Evolutionary conservation across 2,113 vertebrate genomes (phyloP).

Genomic region (Phyllopteryx taeniolatus): DNA sequence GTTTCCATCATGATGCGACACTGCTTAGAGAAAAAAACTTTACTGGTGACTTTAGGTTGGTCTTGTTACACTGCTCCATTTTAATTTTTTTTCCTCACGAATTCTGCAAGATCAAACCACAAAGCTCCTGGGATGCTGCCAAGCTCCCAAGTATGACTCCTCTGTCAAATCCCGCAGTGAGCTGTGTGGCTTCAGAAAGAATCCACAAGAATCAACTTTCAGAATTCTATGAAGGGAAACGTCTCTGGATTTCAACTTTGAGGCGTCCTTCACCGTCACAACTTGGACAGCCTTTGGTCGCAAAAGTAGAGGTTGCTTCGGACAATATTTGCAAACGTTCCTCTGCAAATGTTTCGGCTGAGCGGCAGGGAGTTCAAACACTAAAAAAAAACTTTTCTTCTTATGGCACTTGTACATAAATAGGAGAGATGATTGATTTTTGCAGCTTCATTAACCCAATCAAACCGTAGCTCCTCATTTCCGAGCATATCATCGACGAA

Average conservation of each 20-base stretch:
- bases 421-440: too few species aligned
- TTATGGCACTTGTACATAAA: too few species aligned
- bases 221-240: slow-evolving; percentile 11
- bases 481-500: too few species aligned
- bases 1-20: slow-evolving; percentile 7
- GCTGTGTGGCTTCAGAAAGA: slow-evolving; percentile 31
- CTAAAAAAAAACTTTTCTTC: neutral
- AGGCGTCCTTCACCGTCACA: slow-evolving; percentile 3
- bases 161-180: slow-evolving; percentile 14
- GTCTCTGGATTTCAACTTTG: slow-evolving; percentile 14
- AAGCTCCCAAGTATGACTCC: slow-evolving; percentile 35
- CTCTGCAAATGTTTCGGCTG: neutral
- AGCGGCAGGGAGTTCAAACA: neutral
- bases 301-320: neutral
- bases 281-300: slow-evolving; percentile 6
- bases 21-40: slow-evolving; percentile 23
- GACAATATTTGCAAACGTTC: neutral
- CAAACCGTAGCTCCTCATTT: too few species aligned
- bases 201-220: slow-evolving; percentile 17
- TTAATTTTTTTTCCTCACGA: slow-evolving; percentile 26
- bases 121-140: slow-evolving; percentile 48
- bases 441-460: too few species aligned
- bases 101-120: slow-evolving; percentile 43
- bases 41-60: neutral
- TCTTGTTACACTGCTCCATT: slow-evolving; percentile 36